Conservation (phyloP, 2,888 invertebrate species). For the Noctua janthina region DNA sequence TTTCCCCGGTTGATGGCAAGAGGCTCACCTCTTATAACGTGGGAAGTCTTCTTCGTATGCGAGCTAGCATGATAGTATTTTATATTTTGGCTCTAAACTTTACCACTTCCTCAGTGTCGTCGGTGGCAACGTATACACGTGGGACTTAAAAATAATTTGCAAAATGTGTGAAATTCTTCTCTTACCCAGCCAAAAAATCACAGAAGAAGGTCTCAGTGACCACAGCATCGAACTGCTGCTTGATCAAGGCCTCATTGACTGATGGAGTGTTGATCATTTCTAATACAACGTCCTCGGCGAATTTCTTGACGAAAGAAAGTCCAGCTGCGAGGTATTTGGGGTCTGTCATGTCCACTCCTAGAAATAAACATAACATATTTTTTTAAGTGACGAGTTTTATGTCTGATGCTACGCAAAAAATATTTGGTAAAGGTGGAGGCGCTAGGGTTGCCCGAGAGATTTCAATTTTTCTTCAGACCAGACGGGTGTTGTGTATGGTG, state of each 20-base stretch:
- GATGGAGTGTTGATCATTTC: constrained; percentile 57
- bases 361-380: not conserved
- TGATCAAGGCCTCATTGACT: constrained; percentile 65
- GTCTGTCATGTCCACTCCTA: constrained; percentile 68
- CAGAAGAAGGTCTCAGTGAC: constrained; percentile 81
- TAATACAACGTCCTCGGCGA: constrained; percentile 69
- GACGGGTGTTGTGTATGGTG: too few species aligned
- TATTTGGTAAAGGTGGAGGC: not conserved
- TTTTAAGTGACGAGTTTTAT: not conserved
- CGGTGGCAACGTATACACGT: too few species aligned
- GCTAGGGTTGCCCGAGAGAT: too few species aligned
- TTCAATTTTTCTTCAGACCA: too few species aligned
- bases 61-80: too few species aligned
- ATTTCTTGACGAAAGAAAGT: constrained; percentile 63
- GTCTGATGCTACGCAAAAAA: not conserved
- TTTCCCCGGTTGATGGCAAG: too few species aligned
- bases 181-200: constrained; percentile 74
- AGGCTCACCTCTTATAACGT: too few species aligned
- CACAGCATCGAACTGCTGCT: constrained; percentile 78
- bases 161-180: not conserved
- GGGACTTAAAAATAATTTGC: too few species aligned
- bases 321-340: constrained; percentile 11
- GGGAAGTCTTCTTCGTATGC: too few species aligned
- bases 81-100: too few species aligned
- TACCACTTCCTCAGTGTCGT: too few species aligned